Percentiles rank a stretch among this genome's conserved stretches.
Evolutionary conservation across 2,113 vertebrate species (phyloP).

Genomic region (Brachypteracias leptosomus): DNA sequence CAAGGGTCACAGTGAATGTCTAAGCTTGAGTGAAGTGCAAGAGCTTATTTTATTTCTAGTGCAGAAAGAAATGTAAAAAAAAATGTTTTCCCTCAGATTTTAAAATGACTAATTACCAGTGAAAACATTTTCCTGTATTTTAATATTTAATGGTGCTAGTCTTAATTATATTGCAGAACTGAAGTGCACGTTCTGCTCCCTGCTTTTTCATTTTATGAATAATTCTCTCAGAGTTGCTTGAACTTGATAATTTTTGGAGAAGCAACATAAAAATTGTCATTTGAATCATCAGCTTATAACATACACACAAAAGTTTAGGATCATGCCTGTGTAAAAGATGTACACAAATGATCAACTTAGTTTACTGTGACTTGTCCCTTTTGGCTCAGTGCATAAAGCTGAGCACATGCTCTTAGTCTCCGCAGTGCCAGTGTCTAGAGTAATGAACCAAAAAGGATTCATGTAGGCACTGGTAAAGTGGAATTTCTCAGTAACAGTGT

Average conservation of each 20-base stretch:
- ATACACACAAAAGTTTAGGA: neutral
- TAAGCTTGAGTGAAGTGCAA: neutral
- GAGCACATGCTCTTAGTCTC: neutral
- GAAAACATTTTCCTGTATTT: slow-evolving; percentile 53
- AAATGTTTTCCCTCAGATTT: neutral
- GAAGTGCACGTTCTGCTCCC: neutral
- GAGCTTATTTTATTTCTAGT: neutral
- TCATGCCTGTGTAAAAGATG: neutral
- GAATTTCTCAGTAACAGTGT: neutral
- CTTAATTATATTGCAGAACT: slow-evolving; percentile 27
- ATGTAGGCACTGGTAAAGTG: neutral
- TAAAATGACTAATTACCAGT: slow-evolving; percentile 16
- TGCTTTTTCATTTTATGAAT: slow-evolving; percentile 14
- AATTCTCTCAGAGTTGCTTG: slow-evolving; percentile 13
- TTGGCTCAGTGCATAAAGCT: neutral
- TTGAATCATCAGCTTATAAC: neutral
- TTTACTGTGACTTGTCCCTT: neutral
- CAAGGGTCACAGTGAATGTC: neutral
- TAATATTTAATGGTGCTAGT: slow-evolving; percentile 45
- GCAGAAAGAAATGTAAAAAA: neutral
- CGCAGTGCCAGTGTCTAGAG: neutral
- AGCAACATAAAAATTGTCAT: neutral
- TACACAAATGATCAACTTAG: neutral
- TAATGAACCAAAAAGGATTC: neutral
- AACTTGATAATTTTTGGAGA: neutral